Evolutionary conservation across 1,140 invertebrate species (phyloP).

Genomic region (Bradysia coprophila): DNA sequence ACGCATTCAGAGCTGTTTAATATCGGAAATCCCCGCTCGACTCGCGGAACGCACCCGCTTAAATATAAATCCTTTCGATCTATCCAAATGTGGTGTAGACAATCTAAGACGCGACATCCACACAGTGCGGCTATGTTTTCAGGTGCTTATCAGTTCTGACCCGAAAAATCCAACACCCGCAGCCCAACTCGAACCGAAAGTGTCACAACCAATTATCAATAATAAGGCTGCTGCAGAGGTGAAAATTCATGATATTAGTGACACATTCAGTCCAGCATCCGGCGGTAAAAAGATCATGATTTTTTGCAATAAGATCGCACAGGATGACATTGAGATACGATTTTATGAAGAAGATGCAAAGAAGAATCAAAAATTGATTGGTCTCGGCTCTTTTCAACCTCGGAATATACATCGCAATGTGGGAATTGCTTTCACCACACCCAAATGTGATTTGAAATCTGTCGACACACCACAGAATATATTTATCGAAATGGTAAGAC

Average conservation of each 20-base stretch:
- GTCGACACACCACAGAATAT: conserved; percentile 53
- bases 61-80: too few species aligned
- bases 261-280: conserved; percentile 47
- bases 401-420: conserved; percentile 87
- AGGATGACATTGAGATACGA: conserved; percentile 79
- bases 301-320: conserved; percentile 78
- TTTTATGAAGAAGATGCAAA: conserved; percentile 72
- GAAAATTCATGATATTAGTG: conserved; percentile 59
- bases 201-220: conserved; percentile 81
- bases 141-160: conserved; percentile 69
- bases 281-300: conserved; percentile 82
- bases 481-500: conserved; percentile 63
- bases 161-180: background rate
- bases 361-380: background rate
- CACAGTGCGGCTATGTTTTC: conserved; percentile 89
- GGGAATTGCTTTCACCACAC: conserved; percentile 70
- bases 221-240: conserved; percentile 92
- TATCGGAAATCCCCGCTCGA: too few species aligned
- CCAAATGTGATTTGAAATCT: conserved; percentile 30
- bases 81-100: too few species aligned
- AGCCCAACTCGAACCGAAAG: background rate
- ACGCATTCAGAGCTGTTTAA: too few species aligned
- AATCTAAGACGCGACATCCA: too few species aligned
- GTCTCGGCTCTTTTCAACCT: conserved; percentile 59
- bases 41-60: too few species aligned